Evolutionary conservation across 2,113 vertebrate species (phyloP).

Genomic region (Ifrita kowaldi): DNA sequence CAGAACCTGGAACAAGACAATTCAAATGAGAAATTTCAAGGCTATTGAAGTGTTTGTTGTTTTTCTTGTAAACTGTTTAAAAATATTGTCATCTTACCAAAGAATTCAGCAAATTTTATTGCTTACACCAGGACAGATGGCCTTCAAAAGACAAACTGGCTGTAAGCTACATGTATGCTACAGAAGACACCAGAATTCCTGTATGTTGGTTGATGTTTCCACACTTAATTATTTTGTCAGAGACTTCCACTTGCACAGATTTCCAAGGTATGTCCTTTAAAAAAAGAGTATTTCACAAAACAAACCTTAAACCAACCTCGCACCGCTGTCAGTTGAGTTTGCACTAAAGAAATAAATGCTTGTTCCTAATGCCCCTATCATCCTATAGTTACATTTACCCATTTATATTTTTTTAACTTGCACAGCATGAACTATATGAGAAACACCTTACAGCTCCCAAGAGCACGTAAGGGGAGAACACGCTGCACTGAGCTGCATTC

Average conservation of each 20-base stretch:
- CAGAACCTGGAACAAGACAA: neutral
- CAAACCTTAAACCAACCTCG: neutral
- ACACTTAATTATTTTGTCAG: neutral
- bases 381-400: neutral
- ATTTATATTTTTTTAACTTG: neutral
- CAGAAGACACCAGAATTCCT: neutral
- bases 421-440: neutral
- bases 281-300: neutral
- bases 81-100: neutral
- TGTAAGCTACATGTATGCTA: neutral
- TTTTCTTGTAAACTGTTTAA: neutral
- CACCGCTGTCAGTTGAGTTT: neutral
- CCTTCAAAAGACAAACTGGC: neutral
- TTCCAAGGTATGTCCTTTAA: neutral
- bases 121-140: neutral
- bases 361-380: neutral
- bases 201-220: neutral
- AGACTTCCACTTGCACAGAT: neutral
- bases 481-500: neutral
- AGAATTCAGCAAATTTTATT: neutral
- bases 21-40: neutral
- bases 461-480: accelerated
- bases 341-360: neutral
- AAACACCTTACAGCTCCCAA: neutral
- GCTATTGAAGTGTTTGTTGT: neutral